Evolutionary conservation across 2,888 invertebrate species (phyloP), one percentile per base, ranked within the genome.

Genomic region (Theretra japonica): DNA sequence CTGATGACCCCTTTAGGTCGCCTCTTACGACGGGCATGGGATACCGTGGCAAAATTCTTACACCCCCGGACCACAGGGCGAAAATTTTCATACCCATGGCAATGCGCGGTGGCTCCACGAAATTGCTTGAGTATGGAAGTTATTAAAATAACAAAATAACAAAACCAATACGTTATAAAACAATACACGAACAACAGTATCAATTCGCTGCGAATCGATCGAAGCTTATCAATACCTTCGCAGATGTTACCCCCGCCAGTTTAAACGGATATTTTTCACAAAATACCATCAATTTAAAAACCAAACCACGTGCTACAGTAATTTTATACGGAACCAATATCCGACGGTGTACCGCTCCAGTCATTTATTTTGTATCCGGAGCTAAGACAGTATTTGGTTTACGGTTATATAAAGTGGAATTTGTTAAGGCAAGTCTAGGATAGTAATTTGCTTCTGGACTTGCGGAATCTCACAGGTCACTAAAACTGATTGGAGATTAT

Each of bases 321-420:
- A 88, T 88, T 87, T 85, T 85, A 85, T 87, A 87, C 84, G 79
- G 80, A 82, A 79, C 84, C 88, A 88, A 88, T 88, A 87, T 88
- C 86, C 86, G 79, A 75, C 77, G 80, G 75, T 79, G 80, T 73
- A 71, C 30, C 69, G 73, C 70, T 80, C 72, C 77, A 78, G 72
- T 80, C 79, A 76, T 85, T 82, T 83, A 75, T 82, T 79, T 75
- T 76, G 69, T 74, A 72, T 74, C 69, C 33, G 60, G 74, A 73
- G 60, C 33, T 53, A 65, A 53, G 25, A 21, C 30, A 57, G 57
- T 62, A 70, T 62, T 65, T 56, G 65, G 62, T 33, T 62, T 71
- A 73, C 71, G 74, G 70, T 58, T 48, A 70, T 21, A 33, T 48
- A 53, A 11, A 33, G n/a, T 53, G 19, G 50, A 53, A 53, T 53